phyloP scores from a whole-genome alignment of 2,888 invertebrate species.

The Diarsia dahlii region DNA sequence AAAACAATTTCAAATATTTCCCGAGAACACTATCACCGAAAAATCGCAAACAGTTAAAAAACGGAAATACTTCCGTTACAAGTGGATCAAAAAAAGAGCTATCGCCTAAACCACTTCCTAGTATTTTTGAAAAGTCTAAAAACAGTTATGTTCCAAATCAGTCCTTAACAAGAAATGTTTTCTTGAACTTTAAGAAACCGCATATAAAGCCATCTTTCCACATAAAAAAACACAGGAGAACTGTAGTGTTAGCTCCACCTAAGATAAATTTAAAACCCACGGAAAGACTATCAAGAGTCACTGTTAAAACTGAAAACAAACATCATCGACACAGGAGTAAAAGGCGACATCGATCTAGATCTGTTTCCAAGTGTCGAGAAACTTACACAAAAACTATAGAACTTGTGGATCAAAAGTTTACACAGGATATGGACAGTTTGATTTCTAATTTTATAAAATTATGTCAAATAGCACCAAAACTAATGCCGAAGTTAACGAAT shows the following conservation, averaged over 20 bases:
- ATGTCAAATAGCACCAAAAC: conserved; percentile 87
- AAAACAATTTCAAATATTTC: conserved; percentile 75
- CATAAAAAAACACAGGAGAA: conserved; percentile 90
- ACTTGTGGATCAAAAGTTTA: conserved; percentile 89
- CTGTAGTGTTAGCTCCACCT: conserved; percentile 87
- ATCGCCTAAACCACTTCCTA: conserved; percentile 79
- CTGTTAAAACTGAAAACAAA: conserved; percentile 86
- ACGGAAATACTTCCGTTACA: conserved; percentile 71
- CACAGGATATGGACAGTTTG: conserved; percentile 86
- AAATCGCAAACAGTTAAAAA: conserved; percentile 79
- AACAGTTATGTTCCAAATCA: conserved; percentile 87
- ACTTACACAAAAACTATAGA: conserved; percentile 92
- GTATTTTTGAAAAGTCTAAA: conserved; percentile 86
- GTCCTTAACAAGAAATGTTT: conserved; percentile 86
- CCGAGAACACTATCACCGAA: conserved; percentile 82
- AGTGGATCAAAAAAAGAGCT: conserved; percentile 79
- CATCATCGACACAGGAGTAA: conserved; percentile 88
- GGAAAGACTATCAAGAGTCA: conserved; percentile 84
- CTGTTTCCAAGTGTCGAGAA: conserved; percentile 86
- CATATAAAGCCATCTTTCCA: conserved; percentile 84
- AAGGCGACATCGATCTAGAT: conserved; percentile 87
- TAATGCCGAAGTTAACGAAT: conserved; percentile 73
- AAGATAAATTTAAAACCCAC: conserved; percentile 87
- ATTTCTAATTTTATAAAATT: conserved; percentile 86
- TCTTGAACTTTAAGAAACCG: conserved; percentile 87